Evolutionary conservation across 2,797 vertebrate genomes (phyloP).

Genomic region (Melanotaenia boesemani): DNA sequence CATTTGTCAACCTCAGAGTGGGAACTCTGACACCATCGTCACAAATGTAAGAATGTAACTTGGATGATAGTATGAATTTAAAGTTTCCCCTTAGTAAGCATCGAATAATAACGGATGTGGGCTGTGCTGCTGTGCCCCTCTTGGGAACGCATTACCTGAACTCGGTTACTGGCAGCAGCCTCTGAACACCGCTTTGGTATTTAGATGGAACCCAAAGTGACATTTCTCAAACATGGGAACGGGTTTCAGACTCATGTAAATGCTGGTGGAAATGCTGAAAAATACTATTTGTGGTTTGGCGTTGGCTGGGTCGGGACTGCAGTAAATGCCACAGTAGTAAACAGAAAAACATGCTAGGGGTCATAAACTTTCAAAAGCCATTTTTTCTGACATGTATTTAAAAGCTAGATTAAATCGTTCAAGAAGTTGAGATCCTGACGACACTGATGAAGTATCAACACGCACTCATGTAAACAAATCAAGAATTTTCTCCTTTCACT

Average conservation of each 20-base stretch:
- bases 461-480: neutral
- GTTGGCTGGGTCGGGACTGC: constrained; percentile 3
- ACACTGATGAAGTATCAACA: no score
- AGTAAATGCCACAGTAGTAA: constrained; percentile 32
- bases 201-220: constrained; percentile 51
- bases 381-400: neutral
- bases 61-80: constrained; percentile 10
- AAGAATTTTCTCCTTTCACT: neutral
- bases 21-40: constrained; percentile 45
- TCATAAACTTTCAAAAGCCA: constrained; percentile 3
- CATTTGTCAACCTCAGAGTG: neutral
- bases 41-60: constrained; percentile 23
- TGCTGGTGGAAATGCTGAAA: constrained; percentile 36
- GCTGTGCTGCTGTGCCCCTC: constrained; percentile 20
- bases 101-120: constrained; percentile 65
- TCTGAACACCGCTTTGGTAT: constrained; percentile 51
- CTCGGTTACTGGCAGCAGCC: constrained; percentile 37
- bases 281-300: constrained; percentile 55
- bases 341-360: neutral
- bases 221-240: constrained; percentile 51
- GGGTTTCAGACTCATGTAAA: constrained; percentile 35
- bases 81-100: constrained; percentile 51
- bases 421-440: neutral
- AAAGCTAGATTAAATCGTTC: neutral
- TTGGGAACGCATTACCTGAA: constrained; percentile 43